Base-by-base conservation (phyloP, 2,113 vertebrate species). In the Tor tambroides region DNA sequence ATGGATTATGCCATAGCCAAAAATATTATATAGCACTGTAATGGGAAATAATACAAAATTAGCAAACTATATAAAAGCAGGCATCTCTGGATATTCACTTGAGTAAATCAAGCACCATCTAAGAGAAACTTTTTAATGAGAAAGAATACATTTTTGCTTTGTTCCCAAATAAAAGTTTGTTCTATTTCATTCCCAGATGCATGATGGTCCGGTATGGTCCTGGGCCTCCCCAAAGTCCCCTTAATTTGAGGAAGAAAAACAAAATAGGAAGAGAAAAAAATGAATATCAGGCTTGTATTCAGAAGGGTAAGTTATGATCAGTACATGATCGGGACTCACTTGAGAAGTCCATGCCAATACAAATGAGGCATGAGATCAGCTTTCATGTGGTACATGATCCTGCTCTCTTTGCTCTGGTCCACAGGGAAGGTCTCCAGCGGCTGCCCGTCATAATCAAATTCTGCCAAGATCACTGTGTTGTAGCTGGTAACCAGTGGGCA, bases 361-460 rank as follows among this genome's bases (percentile, higher is more conserved):
- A 99, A 95, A 81, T 96, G 91, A 59, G 98, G 98, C 98, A 99
- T 99, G 89, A 99, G 2, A 84, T 98, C 94, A 0, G 96, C 98
- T 91, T 99, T 99, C 98, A 99, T 97, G 85, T 97, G 67, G 89
- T 96, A 99, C 98, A 99, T 99, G 56, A 93, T 89, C 56, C 92
- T 35, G 41, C 98, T 95, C 88, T 99, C 97, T 91, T 97, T 99
- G 76, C 97, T 92, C 91, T 99, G 98, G 93, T 99, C 96, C 46
- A 99, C 93, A n/a, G 98, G 98, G 90, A 99, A 99, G 0, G 98
- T 99, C 92, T 99, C 98, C 91, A 98, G 82, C 0, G 97, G 98
- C 87, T 98, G 94, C 26, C 89, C 91, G 0, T 91, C 85, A 41
- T 98, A 99, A 92, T 99, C 97, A 91, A 99, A 99, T 89, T 99